A percentile compares a stretch with the other conserved stretches of the same genome.
phyloP scores from a whole-genome alignment of 2,888 invertebrate genomes.

The Mythimna pallens region DNA sequence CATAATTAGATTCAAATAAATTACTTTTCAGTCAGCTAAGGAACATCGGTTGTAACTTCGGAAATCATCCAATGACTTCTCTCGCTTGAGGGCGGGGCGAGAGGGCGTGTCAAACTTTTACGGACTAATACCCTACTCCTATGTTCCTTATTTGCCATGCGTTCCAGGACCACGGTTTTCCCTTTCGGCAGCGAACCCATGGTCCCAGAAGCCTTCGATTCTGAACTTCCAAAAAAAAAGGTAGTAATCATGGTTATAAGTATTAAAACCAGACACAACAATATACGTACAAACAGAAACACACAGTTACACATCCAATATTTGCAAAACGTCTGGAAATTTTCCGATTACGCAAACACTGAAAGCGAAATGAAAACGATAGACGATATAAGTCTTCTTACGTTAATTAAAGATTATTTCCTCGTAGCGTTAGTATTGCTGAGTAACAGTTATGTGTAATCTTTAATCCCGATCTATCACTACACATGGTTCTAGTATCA shows the following conservation, averaged over 20 bases:
- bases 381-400: not conserved
- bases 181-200: too few relatives aligned
- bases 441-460: constrained; percentile 17
- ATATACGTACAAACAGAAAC: not conserved
- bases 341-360: constrained; percentile 37
- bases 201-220: too few relatives aligned
- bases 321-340: constrained; percentile 33
- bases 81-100: too few relatives aligned
- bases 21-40: not conserved
- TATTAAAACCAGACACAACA: not conserved
- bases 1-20: too few relatives aligned
- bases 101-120: too few relatives aligned
- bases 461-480: constrained; percentile 21
- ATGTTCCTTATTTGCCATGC: too few relatives aligned
- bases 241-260: not conserved
- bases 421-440: not conserved
- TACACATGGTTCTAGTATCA: constrained; percentile 34
- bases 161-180: too few relatives aligned
- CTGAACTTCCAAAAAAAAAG: too few relatives aligned
- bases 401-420: constrained; percentile 31
- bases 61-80: too few relatives aligned
- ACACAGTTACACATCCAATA: constrained; percentile 19
- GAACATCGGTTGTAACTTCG: not conserved
- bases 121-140: too few relatives aligned
- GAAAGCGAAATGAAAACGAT: constrained; percentile 21